Evolutionary conservation across 2,797 vertebrate species (phyloP).

Genomic region (Acrossocheilus fasciatus): DNA sequence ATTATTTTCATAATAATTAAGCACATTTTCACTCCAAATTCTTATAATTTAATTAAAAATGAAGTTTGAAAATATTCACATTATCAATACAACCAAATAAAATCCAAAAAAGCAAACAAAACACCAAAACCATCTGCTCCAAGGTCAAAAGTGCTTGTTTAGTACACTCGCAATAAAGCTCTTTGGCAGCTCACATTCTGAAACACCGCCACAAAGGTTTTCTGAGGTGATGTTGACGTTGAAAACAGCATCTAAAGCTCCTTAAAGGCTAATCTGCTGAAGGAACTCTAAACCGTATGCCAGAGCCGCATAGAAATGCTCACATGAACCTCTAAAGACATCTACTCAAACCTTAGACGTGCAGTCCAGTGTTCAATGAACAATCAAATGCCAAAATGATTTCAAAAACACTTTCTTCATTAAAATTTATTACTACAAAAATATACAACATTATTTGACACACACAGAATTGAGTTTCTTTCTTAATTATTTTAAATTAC

Average conservation of each 20-base stretch:
- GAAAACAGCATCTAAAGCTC: constrained; percentile 61
- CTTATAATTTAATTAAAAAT: background rate
- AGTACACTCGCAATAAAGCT: constrained; percentile 14
- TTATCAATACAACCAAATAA: background rate
- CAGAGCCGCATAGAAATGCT: background rate
- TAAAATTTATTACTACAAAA: constrained; percentile 36
- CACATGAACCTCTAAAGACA: background rate
- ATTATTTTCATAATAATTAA: background rate
- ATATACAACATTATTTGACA: constrained; percentile 23
- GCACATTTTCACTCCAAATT: background rate
- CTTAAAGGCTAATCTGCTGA: constrained; percentile 62
- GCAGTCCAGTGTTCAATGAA: background rate
- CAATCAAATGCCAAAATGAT: background rate
- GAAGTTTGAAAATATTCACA: background rate
- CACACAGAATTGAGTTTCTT: background rate
- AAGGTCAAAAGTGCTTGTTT: constrained; percentile 6
- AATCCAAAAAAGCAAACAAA: background rate
- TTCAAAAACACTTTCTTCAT: constrained; percentile 32
- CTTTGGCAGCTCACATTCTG: constrained; percentile 30
- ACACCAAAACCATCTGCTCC: background rate
- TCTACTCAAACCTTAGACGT: background rate
- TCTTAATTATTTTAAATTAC: background rate
- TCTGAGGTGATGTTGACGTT: constrained; percentile 51
- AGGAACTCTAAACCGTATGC: constrained; percentile 43
- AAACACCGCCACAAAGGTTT: constrained; percentile 40